Evolutionary conservation across 2,797 vertebrate genomes (phyloP).

Genomic region (Poecilia picta): DNA sequence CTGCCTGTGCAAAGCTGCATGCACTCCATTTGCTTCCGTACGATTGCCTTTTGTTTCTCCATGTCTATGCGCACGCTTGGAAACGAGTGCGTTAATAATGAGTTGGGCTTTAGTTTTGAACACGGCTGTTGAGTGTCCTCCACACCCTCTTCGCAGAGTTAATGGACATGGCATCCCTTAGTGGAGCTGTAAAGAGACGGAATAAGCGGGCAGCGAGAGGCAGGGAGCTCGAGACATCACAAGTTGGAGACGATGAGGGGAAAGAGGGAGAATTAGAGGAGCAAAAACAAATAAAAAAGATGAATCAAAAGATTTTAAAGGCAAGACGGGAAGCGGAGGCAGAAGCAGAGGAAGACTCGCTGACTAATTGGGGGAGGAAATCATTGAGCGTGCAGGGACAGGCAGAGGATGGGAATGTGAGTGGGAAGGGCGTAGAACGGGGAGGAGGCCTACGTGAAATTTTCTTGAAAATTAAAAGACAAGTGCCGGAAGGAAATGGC

Average conservation of each 20-base stretch:
- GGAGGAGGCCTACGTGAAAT: conserved; percentile 29
- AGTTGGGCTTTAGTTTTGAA: conserved; percentile 54
- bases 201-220: conserved; percentile 11
- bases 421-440: conserved; percentile 46
- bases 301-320: conserved; percentile 18
- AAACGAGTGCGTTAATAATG: conserved; percentile 54
- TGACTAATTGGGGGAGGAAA: conserved; percentile 46
- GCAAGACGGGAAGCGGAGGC: conserved; percentile 21
- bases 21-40: conserved; percentile 30
- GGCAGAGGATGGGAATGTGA: conserved; percentile 41
- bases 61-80: conserved; percentile 34
- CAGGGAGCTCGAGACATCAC: conserved; percentile 21
- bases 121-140: conserved; percentile 48
- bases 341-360: conserved; percentile 11
- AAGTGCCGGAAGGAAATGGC: not conserved
- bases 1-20: conserved; percentile 34
- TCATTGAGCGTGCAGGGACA: conserved; percentile 30
- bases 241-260: conserved; percentile 15
- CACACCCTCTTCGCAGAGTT: conserved; percentile 42
- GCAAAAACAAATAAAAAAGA: conserved; percentile 2
- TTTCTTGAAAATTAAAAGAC: conserved; percentile 35
- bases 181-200: conserved; percentile 30
- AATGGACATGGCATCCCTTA: conserved; percentile 66
- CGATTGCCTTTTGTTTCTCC: conserved; percentile 28
- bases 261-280: conserved; percentile 1